These are phyloP conservation scores for Crenuchus spilurus DNA, from an alignment of 2,797 vertebrate genomes.

Conservation along the genomic window DNA sequence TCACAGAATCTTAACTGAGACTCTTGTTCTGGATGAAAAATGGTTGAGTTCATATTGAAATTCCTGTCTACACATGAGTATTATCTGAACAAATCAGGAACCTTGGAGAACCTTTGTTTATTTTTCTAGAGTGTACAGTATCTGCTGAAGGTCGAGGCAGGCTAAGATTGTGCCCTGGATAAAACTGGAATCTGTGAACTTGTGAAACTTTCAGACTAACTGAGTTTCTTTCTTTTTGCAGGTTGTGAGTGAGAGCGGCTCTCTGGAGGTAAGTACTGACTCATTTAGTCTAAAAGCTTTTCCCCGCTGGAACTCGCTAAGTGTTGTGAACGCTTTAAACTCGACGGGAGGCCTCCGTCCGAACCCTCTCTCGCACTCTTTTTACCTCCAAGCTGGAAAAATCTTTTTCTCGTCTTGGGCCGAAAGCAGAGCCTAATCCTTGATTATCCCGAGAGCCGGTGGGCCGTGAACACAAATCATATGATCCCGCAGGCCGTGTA, in stretches of 20 bases:
- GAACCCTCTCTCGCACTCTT: slow-evolving; percentile 47
- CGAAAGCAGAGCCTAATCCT: slow-evolving; percentile 85
- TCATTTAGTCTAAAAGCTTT: slow-evolving; percentile 41
- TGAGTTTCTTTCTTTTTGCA: slow-evolving; percentile 38
- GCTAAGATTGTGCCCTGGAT: slow-evolving; percentile 4
- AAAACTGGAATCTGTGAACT: slow-evolving; percentile 7
- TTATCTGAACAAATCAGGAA: too few relatives aligned
- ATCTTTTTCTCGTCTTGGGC: slow-evolving; percentile 72
- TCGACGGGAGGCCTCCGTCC: slow-evolving; percentile 32
- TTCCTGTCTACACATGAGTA: too few relatives aligned
- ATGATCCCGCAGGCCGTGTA: slow-evolving; percentile 59
- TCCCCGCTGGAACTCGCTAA: slow-evolving; percentile 9
- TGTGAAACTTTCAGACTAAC: slow-evolving; percentile 1
- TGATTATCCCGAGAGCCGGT: slow-evolving; percentile 77
- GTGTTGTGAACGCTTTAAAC: slow-evolving; percentile 26
- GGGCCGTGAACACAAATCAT: slow-evolving; percentile 78
- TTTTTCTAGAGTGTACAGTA: too few relatives aligned
- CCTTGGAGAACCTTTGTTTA: too few relatives aligned
- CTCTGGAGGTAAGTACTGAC: slow-evolving; percentile 48
- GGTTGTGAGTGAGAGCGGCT: slow-evolving; percentile 40
- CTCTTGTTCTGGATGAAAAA: too few relatives aligned
- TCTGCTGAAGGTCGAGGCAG: neutral
- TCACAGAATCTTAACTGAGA: too few relatives aligned
- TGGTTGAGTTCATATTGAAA: too few relatives aligned
- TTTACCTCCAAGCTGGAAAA: slow-evolving; percentile 51